These are phyloP conservation scores for Halcyon smyrnensis DNA, from an alignment of 2,797 vertebrate species.

Conservation along the genomic window DNA sequence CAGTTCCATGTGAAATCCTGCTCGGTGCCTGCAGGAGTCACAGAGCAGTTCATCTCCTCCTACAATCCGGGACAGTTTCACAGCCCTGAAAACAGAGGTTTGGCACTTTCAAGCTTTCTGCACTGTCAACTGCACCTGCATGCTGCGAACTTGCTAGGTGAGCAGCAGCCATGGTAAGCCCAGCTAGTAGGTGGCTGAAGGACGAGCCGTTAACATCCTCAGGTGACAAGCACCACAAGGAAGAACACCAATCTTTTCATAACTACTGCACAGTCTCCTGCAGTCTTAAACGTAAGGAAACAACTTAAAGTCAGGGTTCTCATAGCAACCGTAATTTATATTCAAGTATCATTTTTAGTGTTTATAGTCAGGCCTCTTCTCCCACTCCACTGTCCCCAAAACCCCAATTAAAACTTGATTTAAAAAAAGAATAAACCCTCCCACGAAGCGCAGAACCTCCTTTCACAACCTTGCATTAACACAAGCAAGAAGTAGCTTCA, in stretches of 20 bases:
- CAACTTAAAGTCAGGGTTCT: neutral
- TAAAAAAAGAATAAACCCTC: neutral
- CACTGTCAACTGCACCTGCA: neutral
- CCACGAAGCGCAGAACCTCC: neutral
- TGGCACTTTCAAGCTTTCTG: neutral
- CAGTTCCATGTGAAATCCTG: neutral
- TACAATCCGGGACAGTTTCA: neutral
- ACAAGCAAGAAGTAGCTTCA: neutral
- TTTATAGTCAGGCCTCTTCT: neutral
- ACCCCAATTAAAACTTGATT: neutral
- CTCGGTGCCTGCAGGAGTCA: neutral
- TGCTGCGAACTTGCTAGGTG: neutral
- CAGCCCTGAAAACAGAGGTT: neutral
- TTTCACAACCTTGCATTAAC: neutral
- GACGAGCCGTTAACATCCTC: neutral
- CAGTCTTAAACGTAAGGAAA: neutral
- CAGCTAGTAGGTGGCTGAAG: neutral
- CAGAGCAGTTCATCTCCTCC: neutral
- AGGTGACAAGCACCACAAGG: neutral
- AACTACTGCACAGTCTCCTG: neutral
- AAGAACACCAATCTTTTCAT: neutral
- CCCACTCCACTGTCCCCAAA: neutral
- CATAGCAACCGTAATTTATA: neutral
- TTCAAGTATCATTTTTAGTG: neutral
- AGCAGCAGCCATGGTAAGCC: neutral